phyloP scores from a whole-genome alignment of 1,140 invertebrate genomes.

The Antheraea pernyi region DNA sequence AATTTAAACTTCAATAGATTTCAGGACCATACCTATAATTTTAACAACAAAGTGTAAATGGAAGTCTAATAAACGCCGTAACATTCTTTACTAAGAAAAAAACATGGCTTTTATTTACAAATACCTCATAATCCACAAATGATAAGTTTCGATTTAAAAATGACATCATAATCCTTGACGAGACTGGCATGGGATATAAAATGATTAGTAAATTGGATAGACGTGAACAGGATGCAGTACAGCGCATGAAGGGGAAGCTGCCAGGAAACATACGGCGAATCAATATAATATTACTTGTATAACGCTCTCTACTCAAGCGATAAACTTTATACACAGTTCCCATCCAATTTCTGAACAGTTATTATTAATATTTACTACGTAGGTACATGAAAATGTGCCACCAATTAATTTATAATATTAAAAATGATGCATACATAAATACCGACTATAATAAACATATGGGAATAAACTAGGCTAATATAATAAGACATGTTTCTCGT shows the following conservation, averaged over 20 bases:
- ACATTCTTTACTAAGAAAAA: too few species aligned
- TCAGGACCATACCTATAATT: too few species aligned
- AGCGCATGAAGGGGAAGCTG: constrained; percentile 48
- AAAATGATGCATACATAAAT: too few species aligned
- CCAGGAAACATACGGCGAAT: constrained; percentile 44
- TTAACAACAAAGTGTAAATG: too few species aligned
- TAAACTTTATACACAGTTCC: neutral
- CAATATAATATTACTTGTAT: constrained; percentile 36
- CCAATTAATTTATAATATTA: too few species aligned
- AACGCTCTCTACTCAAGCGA: neutral
- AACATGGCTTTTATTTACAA: too few species aligned
- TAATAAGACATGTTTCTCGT: neutral
- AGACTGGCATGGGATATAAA: neutral
- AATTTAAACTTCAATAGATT: too few species aligned
- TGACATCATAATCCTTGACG: neutral
- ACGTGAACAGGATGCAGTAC: constrained; percentile 25
- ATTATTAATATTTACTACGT: neutral
- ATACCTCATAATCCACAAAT: too few species aligned
- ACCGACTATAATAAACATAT: neutral
- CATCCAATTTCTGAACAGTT: neutral
- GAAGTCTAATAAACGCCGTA: too few species aligned
- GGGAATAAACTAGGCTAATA: too few species aligned
- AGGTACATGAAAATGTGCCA: too few species aligned
- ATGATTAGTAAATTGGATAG: neutral
- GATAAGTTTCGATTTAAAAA: too few species aligned